These are phyloP conservation scores for Ibidorhyncha struthersii DNA, from an alignment of 2,113 vertebrate species.

Conservation along the genomic window DNA sequence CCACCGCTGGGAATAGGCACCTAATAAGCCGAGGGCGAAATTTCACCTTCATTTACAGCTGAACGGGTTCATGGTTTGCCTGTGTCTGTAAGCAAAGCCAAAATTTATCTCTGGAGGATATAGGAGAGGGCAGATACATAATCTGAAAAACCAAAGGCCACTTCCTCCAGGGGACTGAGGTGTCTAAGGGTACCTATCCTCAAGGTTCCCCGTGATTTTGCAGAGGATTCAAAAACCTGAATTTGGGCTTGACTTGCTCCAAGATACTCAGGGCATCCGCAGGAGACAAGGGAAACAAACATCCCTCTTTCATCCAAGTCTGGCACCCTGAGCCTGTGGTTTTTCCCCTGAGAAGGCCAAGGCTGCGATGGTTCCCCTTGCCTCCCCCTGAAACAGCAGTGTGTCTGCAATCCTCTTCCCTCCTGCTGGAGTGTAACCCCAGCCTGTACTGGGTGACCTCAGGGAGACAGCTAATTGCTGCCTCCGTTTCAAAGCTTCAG, in stretches of 20 bases:
- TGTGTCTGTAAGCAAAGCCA: neutral
- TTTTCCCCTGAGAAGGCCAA: neutral
- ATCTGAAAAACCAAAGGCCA: neutral
- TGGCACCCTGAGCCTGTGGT: neutral
- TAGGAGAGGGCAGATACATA: neutral
- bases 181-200: neutral
- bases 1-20: neutral
- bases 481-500: neutral
- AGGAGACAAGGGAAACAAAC: neutral
- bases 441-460: neutral
- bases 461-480: neutral
- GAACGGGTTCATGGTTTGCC: neutral
- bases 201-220: neutral
- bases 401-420: neutral
- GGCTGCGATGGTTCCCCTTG: neutral
- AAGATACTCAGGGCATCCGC: neutral
- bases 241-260: neutral
- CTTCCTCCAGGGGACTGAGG: accelerated
- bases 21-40: neutral
- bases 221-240: neutral
- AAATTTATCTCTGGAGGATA: neutral
- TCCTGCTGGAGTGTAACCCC: neutral
- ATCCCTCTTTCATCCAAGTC: neutral
- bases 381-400: neutral
- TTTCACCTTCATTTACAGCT: neutral